phyloP scores from a whole-genome alignment of 2,113 vertebrate species.

The Sceloporus tristichus region DNA sequence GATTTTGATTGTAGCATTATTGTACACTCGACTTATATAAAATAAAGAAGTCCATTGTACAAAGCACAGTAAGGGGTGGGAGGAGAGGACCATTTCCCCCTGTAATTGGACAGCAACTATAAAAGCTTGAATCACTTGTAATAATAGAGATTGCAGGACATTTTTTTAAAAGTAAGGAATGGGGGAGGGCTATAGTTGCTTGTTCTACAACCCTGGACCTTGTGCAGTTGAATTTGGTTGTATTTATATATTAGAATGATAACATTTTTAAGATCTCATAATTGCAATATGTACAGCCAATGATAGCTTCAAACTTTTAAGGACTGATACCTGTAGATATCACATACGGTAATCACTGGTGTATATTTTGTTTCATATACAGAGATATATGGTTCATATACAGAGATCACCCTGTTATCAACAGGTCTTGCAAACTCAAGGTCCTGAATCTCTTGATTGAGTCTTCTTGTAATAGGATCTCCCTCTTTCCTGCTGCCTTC shows the following conservation, averaged over 20 bases:
- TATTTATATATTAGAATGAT: conserved; percentile 6
- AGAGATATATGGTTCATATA: not conserved
- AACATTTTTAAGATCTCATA: not conserved
- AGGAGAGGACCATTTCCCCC: conserved; percentile 58
- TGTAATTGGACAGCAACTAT: conserved; percentile 62
- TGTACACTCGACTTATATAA: conserved; percentile 70
- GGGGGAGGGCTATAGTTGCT: conserved; percentile 18
- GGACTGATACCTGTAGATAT: not conserved
- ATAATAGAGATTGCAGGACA: conserved; percentile 14
- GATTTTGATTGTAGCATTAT: conserved; percentile 66
- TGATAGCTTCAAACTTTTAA: not conserved
- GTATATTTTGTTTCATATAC: not conserved
- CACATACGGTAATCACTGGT: too few relatives aligned
- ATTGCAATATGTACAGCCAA: not conserved
- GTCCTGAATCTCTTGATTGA: too few relatives aligned
- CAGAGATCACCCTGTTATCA: too few relatives aligned
- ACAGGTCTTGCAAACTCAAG: too few relatives aligned
- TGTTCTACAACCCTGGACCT: not conserved
- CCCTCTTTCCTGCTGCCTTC: too few relatives aligned
- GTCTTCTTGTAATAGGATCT: too few relatives aligned
- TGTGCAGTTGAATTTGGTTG: conserved; percentile 14
- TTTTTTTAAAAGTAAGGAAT: conserved; percentile 39
- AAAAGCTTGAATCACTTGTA: conserved; percentile 62
- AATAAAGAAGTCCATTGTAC: conserved; percentile 76
- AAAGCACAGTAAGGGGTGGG: conserved; percentile 35